Evolutionary conservation across 2,113 vertebrate species (phyloP).

Genomic region (Procapra przewalskii): DNA sequence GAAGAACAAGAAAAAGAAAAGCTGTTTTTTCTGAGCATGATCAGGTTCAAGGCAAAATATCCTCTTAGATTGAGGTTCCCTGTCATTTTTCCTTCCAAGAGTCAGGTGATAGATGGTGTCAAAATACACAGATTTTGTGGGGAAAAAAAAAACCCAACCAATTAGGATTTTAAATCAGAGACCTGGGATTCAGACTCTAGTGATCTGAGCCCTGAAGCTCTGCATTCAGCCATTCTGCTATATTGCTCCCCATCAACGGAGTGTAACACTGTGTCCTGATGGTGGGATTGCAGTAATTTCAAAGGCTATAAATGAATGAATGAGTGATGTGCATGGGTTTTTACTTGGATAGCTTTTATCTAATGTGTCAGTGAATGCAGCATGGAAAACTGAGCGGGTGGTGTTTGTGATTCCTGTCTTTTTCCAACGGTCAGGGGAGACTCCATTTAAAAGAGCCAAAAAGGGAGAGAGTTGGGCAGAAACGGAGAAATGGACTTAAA

Average conservation of each 20-base stretch:
- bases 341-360: background rate
- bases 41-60: background rate
- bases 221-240: background rate
- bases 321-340: background rate
- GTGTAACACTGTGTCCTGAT: fast-evolving
- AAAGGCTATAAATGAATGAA: background rate
- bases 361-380: background rate
- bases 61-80: background rate
- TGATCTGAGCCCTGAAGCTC: background rate
- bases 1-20: background rate
- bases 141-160: fast-evolving
- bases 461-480: background rate
- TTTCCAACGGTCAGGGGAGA: background rate
- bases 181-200: background rate
- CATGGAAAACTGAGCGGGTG: background rate
- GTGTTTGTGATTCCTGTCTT: background rate
- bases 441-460: background rate
- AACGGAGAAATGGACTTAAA: background rate
- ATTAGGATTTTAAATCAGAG: background rate
- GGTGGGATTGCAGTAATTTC: background rate
- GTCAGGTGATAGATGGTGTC: background rate
- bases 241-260: background rate
- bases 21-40: background rate
- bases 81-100: background rate
- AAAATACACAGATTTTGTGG: background rate